Evolutionary conservation across 2,113 vertebrate genomes (phyloP).

Genomic region (Microtus richardsoni): DNA sequence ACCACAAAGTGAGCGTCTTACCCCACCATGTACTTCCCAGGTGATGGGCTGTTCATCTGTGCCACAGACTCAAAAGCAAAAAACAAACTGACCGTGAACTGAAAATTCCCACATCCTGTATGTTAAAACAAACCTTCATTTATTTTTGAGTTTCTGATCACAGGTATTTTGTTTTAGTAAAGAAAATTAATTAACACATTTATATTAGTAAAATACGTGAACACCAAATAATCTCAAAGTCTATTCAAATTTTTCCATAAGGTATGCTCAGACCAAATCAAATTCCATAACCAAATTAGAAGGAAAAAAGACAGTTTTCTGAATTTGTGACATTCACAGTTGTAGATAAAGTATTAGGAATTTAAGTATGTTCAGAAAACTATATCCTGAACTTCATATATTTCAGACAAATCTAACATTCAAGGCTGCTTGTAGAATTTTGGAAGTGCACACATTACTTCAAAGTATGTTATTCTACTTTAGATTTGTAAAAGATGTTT

Average conservation of each 20-base stretch:
- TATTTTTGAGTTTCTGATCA: not conserved
- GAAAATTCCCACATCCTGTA: not conserved
- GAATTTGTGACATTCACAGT: constrained; percentile 1
- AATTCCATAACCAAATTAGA: constrained; percentile 7
- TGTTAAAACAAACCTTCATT: not conserved
- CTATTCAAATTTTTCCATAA: constrained; percentile 14
- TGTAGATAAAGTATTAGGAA: not conserved
- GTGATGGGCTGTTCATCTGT: not conserved
- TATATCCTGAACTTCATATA: not conserved
- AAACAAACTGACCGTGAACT: not conserved
- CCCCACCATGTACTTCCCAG: not conserved
- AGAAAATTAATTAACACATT: not conserved
- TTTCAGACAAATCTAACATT: not conserved
- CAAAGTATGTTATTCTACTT: constrained; percentile 3
- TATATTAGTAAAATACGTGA: not conserved
- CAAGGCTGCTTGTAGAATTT: constrained; percentile 13
- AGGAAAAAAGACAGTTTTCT: not conserved
- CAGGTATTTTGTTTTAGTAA: not conserved
- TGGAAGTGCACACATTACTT: not conserved
- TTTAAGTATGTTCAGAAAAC: constrained; percentile 1
- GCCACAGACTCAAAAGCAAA: not conserved
- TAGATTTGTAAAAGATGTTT: not conserved
- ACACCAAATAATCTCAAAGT: not conserved
- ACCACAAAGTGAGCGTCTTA: not conserved
- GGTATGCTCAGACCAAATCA: not conserved